Conservation (phyloP, 2,888 invertebrate genomes). For the Notodonta ziczac region DNA sequence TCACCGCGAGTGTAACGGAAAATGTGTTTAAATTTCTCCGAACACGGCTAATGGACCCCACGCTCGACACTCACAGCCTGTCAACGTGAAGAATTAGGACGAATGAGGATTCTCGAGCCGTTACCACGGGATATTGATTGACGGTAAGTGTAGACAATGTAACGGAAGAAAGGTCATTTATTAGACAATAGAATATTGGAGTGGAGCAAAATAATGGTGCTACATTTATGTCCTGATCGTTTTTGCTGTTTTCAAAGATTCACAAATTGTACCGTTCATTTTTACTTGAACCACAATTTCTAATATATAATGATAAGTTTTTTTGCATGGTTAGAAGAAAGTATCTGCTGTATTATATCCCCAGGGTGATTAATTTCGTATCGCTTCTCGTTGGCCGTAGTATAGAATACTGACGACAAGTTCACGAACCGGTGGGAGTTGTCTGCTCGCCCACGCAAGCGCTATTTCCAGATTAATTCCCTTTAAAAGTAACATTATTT, state of each 20-base stretch:
- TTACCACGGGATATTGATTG: neutral
- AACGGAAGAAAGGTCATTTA: neutral
- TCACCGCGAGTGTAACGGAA: neutral
- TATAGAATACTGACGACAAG: neutral
- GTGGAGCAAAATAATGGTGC: neutral
- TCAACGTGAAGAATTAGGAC: neutral
- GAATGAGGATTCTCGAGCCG: neutral
- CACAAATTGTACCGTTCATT: too few relatives aligned
- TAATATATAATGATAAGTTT: too few relatives aligned
- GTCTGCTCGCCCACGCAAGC: constrained; percentile 28
- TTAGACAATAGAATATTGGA: neutral
- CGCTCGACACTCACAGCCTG: neutral
- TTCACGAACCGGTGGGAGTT: constrained; percentile 11
- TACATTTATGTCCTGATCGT: neutral
- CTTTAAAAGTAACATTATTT: constrained; percentile 33
- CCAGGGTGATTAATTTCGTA: too few relatives aligned
- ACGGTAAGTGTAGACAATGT: neutral
- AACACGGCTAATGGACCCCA: neutral
- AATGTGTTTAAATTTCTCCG: neutral
- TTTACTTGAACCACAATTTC: too few relatives aligned
- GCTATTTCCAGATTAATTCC: constrained; percentile 30
- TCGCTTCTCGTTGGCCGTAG: too few relatives aligned
- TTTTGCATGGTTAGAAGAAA: too few relatives aligned
- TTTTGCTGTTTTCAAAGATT: too few relatives aligned
- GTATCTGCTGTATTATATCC: too few relatives aligned